phyloP scores from a whole-genome alignment of 1,140 invertebrate species.

The Drosophila erecta region DNA sequence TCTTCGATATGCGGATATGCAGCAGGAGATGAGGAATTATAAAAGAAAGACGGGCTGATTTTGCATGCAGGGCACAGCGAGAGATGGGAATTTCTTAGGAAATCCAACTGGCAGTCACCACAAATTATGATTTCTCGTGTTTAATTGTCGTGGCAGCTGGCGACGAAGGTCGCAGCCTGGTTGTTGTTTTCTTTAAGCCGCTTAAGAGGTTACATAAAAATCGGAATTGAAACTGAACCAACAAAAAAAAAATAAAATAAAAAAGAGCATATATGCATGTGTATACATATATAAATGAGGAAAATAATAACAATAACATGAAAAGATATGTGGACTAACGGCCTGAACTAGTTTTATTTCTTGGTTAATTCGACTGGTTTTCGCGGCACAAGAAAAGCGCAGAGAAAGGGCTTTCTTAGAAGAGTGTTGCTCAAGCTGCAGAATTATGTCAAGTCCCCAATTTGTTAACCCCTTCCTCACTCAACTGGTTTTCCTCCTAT shows the following conservation, averaged over 20 bases:
- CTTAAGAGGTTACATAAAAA: constrained; percentile 51
- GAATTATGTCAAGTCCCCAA: constrained; percentile 29
- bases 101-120: constrained; percentile 27
- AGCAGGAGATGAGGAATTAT: constrained; percentile 19
- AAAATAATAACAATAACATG: constrained; percentile 6
- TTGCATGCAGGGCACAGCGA: constrained; percentile 28
- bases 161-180: constrained; percentile 20
- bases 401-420: constrained; percentile 32
- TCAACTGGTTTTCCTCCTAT: constrained; percentile 22
- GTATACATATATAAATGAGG: background rate
- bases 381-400: constrained; percentile 2
- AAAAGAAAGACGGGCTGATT: background rate
- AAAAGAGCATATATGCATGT: background rate
- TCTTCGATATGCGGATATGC: constrained; percentile 42
- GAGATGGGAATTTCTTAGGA: constrained; percentile 46
- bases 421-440: constrained; percentile 25
- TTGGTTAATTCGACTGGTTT: constrained; percentile 24
- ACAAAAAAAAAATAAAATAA: background rate
- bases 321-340: constrained; percentile 17
- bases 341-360: constrained; percentile 23
- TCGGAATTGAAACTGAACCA: constrained; percentile 35
- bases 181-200: constrained; percentile 43
- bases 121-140: constrained; percentile 47
- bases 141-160: constrained; percentile 41
- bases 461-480: background rate